Conservation (phyloP, 2,888 invertebrate genomes). For the Yponomeuta plumbellus region DNA sequence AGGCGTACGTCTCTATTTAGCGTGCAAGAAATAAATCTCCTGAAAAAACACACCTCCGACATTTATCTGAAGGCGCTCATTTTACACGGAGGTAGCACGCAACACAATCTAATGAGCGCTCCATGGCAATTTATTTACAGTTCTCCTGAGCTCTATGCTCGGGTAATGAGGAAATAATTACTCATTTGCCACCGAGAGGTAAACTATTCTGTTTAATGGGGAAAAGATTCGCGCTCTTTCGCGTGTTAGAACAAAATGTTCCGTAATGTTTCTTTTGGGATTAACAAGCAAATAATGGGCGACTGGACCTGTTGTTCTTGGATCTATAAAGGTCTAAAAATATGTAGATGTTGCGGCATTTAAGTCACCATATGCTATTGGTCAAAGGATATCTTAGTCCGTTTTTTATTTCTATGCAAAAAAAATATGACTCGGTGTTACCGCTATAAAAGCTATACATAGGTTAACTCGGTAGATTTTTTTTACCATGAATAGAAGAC, state of each 20-base stretch:
- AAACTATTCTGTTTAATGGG: constrained; percentile 6
- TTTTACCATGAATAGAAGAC: too few species aligned
- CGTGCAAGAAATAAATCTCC: not conserved
- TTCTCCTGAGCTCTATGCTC: constrained; percentile 21
- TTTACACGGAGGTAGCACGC: constrained; percentile 12
- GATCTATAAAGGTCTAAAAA: too few species aligned
- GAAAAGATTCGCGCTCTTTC: constrained; percentile 9
- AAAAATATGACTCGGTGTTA: too few species aligned
- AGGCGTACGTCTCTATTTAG: not conserved
- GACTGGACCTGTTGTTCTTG: not conserved
- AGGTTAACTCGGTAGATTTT: too few species aligned
- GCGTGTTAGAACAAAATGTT: not conserved
- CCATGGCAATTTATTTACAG: constrained; percentile 41
- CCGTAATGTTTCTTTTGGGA: not conserved
- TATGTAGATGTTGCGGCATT: too few species aligned
- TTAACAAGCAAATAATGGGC: not conserved
- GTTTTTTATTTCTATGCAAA: too few species aligned
- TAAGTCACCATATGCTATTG: too few species aligned
- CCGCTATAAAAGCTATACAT: too few species aligned
- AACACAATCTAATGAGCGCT: constrained; percentile 22
- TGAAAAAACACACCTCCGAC: not conserved
- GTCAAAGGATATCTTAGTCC: too few species aligned
- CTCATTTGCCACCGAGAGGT: constrained; percentile 18
- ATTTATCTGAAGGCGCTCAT: not conserved
- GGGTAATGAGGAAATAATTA: constrained; percentile 22